phyloP scores from a whole-genome alignment of 2,888 invertebrate species.

The Aleiodes testaceus region DNA sequence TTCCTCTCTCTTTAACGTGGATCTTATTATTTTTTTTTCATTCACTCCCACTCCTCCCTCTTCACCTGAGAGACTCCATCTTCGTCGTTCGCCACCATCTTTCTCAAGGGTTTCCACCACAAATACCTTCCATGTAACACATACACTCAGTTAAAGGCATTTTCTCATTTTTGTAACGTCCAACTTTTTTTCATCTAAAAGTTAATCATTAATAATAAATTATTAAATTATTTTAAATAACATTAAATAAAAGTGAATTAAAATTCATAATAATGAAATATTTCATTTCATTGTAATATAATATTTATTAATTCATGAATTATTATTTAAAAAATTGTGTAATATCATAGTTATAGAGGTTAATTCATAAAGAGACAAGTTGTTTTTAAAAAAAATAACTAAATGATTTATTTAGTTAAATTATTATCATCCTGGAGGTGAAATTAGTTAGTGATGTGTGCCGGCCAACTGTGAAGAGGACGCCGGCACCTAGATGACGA shows the following conservation, averaged over 20 bases:
- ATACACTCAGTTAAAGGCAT: slow-evolving; percentile 32
- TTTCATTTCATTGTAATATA: not conserved
- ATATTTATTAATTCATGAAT: not conserved
- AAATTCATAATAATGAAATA: too few relatives aligned
- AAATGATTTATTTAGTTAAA: not conserved
- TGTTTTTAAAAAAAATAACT: not conserved
- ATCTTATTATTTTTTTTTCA: slow-evolving; percentile 49
- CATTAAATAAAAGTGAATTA: too few relatives aligned
- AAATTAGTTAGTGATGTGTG: slow-evolving; percentile 31
- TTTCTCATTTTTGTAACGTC: slow-evolving; percentile 1
- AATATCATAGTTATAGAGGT: not conserved
- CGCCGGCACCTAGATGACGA: slow-evolving; percentile 46
- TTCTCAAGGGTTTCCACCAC: slow-evolving; percentile 43
- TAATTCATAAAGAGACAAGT: not conserved
- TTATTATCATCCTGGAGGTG: slow-evolving; percentile 39
- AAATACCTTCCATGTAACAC: slow-evolving; percentile 45
- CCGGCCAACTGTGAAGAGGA: slow-evolving; percentile 40
- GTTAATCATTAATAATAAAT: slow-evolving; percentile 28
- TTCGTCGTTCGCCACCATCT: slow-evolving; percentile 51
- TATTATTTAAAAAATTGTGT: not conserved
- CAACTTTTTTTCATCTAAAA: not conserved
- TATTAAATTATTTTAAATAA: slow-evolving; percentile 6
- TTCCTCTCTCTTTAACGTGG: slow-evolving; percentile 44
- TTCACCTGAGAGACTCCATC: slow-evolving; percentile 48
- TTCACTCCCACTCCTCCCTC: slow-evolving; percentile 44